Base-by-base conservation (phyloP, 2,113 vertebrate species). In the Alligator mississippiensis region DNA sequence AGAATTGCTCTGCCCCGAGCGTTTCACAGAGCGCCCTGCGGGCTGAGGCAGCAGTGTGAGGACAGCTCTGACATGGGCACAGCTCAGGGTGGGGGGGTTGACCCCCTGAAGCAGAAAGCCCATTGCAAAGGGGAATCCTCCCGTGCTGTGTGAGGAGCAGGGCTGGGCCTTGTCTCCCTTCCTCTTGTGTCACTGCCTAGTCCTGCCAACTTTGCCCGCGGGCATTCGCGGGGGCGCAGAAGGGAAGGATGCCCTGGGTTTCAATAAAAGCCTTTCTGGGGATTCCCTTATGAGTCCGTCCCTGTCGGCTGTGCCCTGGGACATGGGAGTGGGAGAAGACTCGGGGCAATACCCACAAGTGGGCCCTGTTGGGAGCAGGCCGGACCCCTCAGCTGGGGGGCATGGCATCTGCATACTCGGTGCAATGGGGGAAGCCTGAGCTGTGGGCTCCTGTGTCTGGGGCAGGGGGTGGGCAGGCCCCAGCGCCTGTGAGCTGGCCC, bases 121-220 rank as follows among this genome's bases (percentile, higher is more conserved):
- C 7, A 8, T 38, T 8, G 38, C 38, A 38, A 38, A 38, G 38
- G 38, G 38, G 38, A 38, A 38, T 38, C 6, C 38, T 38, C 6
- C 7, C 38, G 4, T 38, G 38, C 61, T 64, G 84, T 38, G 54
- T 64, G 17, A 1, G 2, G 54, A 62, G 10, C 63, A 60, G 30
- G 1, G 1, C 13, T 76, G 62, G 38, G 24, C 55, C 57, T 38
- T 1, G 1, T 60, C 55, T 70, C 22, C 11, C 34, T 80, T 16
- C 4, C 0, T 0, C 57, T 38, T 1, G 1, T 60, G 55, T 70
- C 22, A 8, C 34, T 80, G 21, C 4, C 0, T 0, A 3, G 5
- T 74, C 47, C 28, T 4, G 21, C 38, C 38, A 7, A 7, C 38
- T 38, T 38, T 38, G 38, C 16, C 19, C 66, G 5, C 16, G 16